A percentile compares a stretch with the other conserved stretches of the same genome.
phyloP scores from a whole-genome alignment of 1,140 invertebrate species.

The Zaprionus nigranus region DNA sequence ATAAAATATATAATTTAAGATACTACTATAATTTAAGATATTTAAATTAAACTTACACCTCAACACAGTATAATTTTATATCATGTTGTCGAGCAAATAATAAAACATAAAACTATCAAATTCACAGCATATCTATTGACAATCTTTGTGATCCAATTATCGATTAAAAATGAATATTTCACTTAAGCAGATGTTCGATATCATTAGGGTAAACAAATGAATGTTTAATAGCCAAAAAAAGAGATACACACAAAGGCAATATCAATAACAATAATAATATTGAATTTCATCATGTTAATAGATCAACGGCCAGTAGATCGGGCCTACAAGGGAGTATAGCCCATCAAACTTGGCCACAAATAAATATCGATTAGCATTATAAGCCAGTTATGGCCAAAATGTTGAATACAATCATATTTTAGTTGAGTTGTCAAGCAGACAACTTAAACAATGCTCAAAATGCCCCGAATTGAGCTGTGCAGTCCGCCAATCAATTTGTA shows the following conservation, averaged over 20 bases:
- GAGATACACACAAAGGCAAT: not conserved
- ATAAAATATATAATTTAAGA: too few relatives aligned
- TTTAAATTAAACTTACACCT: too few relatives aligned
- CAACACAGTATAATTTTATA: too few relatives aligned
- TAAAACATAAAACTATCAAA: not conserved
- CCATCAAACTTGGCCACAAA: slow-evolving; percentile 10
- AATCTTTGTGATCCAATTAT: not conserved
- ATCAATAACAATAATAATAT: slow-evolving; percentile 27
- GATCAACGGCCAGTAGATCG: not conserved
- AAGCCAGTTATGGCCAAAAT: slow-evolving; percentile 12
- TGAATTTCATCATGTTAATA: slow-evolving; percentile 24
- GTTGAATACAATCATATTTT: slow-evolving; percentile 28
- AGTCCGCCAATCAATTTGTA: slow-evolving; percentile 7
- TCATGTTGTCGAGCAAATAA: not conserved
- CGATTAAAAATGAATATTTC: slow-evolving; percentile 6
- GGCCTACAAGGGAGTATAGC: slow-evolving; percentile 15
- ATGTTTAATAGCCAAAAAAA: slow-evolving; percentile 12
- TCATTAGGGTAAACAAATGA: slow-evolving; percentile 10
- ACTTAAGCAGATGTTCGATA: not conserved
- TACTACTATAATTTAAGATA: too few relatives aligned
- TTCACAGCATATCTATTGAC: not conserved
- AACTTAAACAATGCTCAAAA: slow-evolving; percentile 28
- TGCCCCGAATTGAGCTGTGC: slow-evolving; percentile 34
- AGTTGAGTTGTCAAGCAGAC: slow-evolving; percentile 45
- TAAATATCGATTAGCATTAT: slow-evolving; percentile 51